Evolutionary conservation across 2,797 vertebrate genomes (phyloP), one percentile per base, ranked within the genome.

Genomic region (Halcyon leucocephala): DNA sequence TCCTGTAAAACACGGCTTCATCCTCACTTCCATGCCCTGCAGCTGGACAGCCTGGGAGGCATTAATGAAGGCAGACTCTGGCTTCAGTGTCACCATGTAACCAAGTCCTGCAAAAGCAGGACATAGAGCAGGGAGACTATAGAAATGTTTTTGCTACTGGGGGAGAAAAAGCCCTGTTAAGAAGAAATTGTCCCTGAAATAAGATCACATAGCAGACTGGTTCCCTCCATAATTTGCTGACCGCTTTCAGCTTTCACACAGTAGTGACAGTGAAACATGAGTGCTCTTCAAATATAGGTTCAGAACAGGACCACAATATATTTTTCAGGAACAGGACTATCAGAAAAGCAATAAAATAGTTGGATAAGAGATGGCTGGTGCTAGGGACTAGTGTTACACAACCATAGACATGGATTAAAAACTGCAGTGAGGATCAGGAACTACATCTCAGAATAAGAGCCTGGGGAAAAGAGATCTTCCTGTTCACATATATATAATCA

Each of bases 141-240:
- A 78, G 48, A 86, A 81, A 71, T 42, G 4, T 2, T 89, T 66
- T 83, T 57, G 62, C 22, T 81, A 18, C 9, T 33, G 11, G 4
- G n/a, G 26, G 25, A 89, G 26, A 51, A 90, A 86, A 86, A 71
- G 1, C 2, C 21, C 54, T 41, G 25, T 79, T 74, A 78, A 35
- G 39, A 7, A 81, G 7, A 90, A 74, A 62, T 64, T 42, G 8
- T 83, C 86, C 37, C 73, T 78, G 39, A 83, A 92, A 58, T 19
- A 7, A 81, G 42, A 29, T 71, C 52, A 42, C 0, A 0, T 31
- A 70, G 29, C 1, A 2, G 42, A 11, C n/a, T 81, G 14, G 8
- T 71, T 83, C 37, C 10, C 8, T 77, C 39, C 64, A 54, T 60
- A 76, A 19, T 66, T 92, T 90, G 15, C 65, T 90, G 69, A 58